Conservation (phyloP, 1,140 invertebrate species). For the Drosophila dunni region DNA sequence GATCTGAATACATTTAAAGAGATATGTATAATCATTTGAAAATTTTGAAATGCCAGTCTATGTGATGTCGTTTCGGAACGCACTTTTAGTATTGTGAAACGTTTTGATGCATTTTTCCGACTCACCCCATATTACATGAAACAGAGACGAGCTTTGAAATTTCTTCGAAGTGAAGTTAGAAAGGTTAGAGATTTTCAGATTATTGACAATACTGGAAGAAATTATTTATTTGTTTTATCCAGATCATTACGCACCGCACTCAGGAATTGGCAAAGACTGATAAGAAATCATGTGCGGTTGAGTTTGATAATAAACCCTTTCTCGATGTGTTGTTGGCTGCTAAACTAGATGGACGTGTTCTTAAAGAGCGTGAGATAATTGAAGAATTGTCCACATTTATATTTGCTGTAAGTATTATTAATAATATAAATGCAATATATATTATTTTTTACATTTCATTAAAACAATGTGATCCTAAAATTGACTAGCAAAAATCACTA, state of each 20-base stretch:
- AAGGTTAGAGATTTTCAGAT: conserved; percentile 36
- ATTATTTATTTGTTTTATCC: neutral
- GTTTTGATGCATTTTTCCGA: conserved; percentile 75
- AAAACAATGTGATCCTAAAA: too few relatives aligned
- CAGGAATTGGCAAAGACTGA: conserved; percentile 24
- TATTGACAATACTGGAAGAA: too few relatives aligned
- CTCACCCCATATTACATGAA: conserved; percentile 75
- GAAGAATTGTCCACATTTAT: conserved; percentile 91
- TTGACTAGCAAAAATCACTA: too few relatives aligned
- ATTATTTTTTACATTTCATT: too few relatives aligned
- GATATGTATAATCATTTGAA: neutral
- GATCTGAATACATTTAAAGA: too few relatives aligned
- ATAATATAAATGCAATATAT: neutral
- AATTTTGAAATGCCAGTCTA: conserved; percentile 36
- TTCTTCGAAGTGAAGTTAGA: conserved; percentile 55
- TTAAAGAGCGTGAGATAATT: conserved; percentile 88
- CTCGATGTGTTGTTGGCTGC: conserved; percentile 74
- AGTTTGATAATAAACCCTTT: conserved; percentile 52
- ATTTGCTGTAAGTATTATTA: conserved; percentile 87
- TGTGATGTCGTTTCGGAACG: conserved; percentile 76
- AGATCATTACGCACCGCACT: conserved; percentile 62
- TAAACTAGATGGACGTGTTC: conserved; percentile 85
- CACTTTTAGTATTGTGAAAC: conserved; percentile 80
- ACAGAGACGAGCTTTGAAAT: conserved; percentile 58
- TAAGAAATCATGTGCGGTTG: neutral